Conservation (phyloP, 2,888 invertebrate genomes). For the Auanema freiburgensis region DNA sequence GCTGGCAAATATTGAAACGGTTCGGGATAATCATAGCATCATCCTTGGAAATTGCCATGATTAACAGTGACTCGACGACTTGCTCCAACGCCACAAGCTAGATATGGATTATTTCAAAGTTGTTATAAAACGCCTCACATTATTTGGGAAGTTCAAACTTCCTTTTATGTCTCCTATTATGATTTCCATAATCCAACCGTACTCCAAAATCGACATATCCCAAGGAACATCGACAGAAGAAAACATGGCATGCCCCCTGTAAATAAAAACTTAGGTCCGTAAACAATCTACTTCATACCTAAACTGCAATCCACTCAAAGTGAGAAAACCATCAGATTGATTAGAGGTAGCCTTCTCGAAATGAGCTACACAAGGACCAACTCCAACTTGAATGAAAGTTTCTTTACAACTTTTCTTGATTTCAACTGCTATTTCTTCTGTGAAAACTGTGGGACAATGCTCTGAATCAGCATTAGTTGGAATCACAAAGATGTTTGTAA, state of each 20-base stretch:
- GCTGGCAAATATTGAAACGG: conserved; percentile 70
- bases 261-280: too few relatives aligned
- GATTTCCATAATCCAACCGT: conserved; percentile 92
- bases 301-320: conserved; percentile 74
- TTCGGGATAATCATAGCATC: conserved; percentile 84
- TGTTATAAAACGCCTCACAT: conserved; percentile 30
- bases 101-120: conserved; percentile 8
- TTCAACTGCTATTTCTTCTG: conserved; percentile 81
- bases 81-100: conserved; percentile 82
- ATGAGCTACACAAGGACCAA: conserved; percentile 35
- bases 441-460: conserved; percentile 46
- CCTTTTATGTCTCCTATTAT: conserved; percentile 91
- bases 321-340: conserved; percentile 65
- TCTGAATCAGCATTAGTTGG: conserved; percentile 19
- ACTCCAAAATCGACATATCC: conserved; percentile 92
- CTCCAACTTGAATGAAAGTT: conserved; percentile 81
- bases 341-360: conserved; percentile 31
- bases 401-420: conserved; percentile 91
- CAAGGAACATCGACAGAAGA: conserved; percentile 79
- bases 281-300: conserved; percentile 18
- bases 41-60: conserved; percentile 84
- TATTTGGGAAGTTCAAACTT: conserved; percentile 73
- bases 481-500: too few relatives aligned
- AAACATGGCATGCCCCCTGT: conserved; percentile 91
- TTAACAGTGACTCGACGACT: conserved; percentile 83